Evolutionary conservation across 2,797 vertebrate species (phyloP).

Genomic region (Clamator glandarius): DNA sequence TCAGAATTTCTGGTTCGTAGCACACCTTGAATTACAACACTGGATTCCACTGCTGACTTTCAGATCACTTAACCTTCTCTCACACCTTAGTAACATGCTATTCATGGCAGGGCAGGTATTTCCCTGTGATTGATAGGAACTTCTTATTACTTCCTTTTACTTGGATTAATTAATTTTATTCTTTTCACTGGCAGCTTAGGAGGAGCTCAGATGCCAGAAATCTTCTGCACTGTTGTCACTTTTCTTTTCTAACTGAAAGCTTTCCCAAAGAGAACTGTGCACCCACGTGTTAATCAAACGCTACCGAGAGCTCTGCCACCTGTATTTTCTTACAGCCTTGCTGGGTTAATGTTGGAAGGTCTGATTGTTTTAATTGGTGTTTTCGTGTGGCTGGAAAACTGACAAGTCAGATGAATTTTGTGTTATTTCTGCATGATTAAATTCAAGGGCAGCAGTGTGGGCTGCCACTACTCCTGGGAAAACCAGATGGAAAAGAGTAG

Average conservation of each 20-base stretch:
- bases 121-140: background rate
- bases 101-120: background rate
- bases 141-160: background rate
- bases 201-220: background rate
- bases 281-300: background rate
- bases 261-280: background rate
- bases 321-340: background rate
- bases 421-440: conserved; percentile 12
- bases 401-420: background rate
- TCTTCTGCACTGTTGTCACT: background rate
- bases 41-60: background rate
- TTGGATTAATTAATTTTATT: background rate
- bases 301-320: background rate
- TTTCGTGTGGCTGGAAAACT: background rate
- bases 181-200: background rate
- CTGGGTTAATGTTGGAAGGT: background rate
- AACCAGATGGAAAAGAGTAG: background rate
- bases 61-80: background rate
- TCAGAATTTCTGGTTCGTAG: background rate
- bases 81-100: background rate
- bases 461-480: background rate
- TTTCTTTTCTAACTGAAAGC: background rate
- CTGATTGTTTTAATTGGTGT: conserved; percentile 22
- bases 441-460: background rate
- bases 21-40: background rate